phyloP scores from a whole-genome alignment of 2,888 invertebrate species.

The Nephrocerus scutellatus region DNA sequence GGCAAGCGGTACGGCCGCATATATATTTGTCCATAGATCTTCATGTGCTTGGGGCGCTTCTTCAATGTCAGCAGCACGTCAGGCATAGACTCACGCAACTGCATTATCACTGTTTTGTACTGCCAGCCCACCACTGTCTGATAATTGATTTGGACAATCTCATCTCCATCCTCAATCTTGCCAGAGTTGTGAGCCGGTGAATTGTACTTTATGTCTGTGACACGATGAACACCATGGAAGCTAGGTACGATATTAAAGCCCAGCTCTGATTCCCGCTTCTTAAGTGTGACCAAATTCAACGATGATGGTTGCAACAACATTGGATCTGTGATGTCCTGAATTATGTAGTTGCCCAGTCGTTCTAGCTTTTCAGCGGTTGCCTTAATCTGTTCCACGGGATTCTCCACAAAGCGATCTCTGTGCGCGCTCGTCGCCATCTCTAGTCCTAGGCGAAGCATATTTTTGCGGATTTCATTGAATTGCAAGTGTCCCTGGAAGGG shows the following conservation, averaged over 20 bases:
- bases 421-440: conserved; percentile 89
- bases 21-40: conserved; percentile 64
- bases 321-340: conserved; percentile 82
- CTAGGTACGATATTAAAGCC: conserved; percentile 86
- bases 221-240: conserved; percentile 70
- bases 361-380: conserved; percentile 68
- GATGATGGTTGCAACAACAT: conserved; percentile 85
- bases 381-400: conserved; percentile 66
- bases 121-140: conserved; percentile 77
- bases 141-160: conserved; percentile 83
- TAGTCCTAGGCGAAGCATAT: conserved; percentile 69
- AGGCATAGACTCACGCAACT: conserved; percentile 69
- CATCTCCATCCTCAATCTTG: conserved; percentile 91
- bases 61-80: conserved; percentile 76
- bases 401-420: conserved; percentile 80
- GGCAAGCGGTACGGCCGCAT: conserved; percentile 65
- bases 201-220: conserved; percentile 83
- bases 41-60: conserved; percentile 73
- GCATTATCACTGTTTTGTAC: conserved; percentile 65
- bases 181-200: conserved; percentile 89
- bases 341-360: conserved; percentile 74
- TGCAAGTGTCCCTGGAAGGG: conserved; percentile 49
- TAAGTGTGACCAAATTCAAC: conserved; percentile 79
- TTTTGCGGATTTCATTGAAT: conserved; percentile 63
- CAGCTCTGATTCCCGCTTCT: conserved; percentile 78